These are phyloP conservation scores for Sericinus montela DNA, from an alignment of 2,888 invertebrate genomes.

Conservation along the genomic window DNA sequence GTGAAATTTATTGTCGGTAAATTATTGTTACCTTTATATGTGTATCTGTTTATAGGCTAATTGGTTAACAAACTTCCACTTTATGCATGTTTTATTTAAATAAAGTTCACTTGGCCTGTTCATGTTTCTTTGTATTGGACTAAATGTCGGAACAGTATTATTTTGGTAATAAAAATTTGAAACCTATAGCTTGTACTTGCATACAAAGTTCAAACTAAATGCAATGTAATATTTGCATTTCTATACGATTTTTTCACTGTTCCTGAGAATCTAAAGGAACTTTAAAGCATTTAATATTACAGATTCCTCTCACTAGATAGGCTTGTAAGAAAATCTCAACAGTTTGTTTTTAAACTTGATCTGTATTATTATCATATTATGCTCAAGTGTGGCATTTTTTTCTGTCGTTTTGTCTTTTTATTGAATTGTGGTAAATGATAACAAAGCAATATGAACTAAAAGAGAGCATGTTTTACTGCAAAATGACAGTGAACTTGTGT, in stretches of 20 bases:
- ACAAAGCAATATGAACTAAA: conserved; percentile 37
- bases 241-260: background rate
- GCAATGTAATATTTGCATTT: too few relatives aligned
- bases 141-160: conserved; percentile 9
- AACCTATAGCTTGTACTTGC: too few relatives aligned
- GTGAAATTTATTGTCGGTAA: conserved; percentile 15
- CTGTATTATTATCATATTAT: conserved; percentile 28
- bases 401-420: conserved; percentile 23
- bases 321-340: conserved; percentile 17
- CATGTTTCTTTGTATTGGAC: background rate
- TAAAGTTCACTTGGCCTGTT: background rate
- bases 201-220: too few relatives aligned
- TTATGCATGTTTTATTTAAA: conserved; percentile 4
- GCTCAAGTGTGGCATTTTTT: conserved; percentile 30
- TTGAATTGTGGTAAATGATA: conserved; percentile 27
- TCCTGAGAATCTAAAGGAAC: background rate
- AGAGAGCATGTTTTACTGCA: conserved; percentile 30
- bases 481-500: conserved; percentile 45
- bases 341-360: conserved; percentile 8
- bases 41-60: conserved; percentile 11
- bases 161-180: background rate
- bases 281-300: conserved; percentile 20
- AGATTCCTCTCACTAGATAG: conserved; percentile 10
- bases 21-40: conserved; percentile 8
- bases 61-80: conserved; percentile 1